Evolutionary conservation across 1,140 invertebrate species (phyloP), one percentile per base, ranked within the genome.

Genomic region (Habropoda laboriosa): DNA sequence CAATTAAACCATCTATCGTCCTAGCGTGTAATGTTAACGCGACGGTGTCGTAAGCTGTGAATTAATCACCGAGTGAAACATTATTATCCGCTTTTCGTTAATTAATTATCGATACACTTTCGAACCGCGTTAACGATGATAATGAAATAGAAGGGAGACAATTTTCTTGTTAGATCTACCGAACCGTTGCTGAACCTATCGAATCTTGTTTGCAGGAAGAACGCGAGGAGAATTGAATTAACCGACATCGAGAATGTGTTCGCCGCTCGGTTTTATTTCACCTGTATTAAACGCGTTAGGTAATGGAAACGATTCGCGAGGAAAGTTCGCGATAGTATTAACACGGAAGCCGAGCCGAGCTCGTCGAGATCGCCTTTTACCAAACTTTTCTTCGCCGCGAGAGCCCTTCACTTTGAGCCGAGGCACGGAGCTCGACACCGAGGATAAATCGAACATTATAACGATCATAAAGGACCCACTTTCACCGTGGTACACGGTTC

Each of bases 361-460:
- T 30, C 38, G 27, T 45, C 7, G 64, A 16, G 5, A 21, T 24
- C 53, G 30, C 13, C 53, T 78, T 78, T 78, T 78, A 75, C 63
- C 64, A 45, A 75, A 80, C 66, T 58, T 81, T 45, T 81, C 79
- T 40, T 47, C 38, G 21, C 49, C 32, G 57, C n/a, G 58, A 49
- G 38, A 40, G n/a, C 66, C 79, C 45, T 74, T 79, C 63, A 64
- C 75, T 82, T 82, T 51, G 51, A 35, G 35, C 51, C 49, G 32
- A 49, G 5, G n/a, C n/a, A n/a, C n/a, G n/a, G n/a, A 51, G 49
- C 42, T 64, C 32, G 42, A 38, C 51, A 32, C 55, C 58, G 63
- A 10, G 45, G 57, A 84, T 79, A 71, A 82, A 82, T 84, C 64
- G 80, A 70, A 66, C 71, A 16, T 82, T 75, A 21, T 58, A 53